Percentiles rank a stretch among this genome's conserved stretches.
These are phyloP conservation scores for Calyptomena viridis DNA, from an alignment of 2,113 vertebrate species.

Conservation along the genomic window DNA sequence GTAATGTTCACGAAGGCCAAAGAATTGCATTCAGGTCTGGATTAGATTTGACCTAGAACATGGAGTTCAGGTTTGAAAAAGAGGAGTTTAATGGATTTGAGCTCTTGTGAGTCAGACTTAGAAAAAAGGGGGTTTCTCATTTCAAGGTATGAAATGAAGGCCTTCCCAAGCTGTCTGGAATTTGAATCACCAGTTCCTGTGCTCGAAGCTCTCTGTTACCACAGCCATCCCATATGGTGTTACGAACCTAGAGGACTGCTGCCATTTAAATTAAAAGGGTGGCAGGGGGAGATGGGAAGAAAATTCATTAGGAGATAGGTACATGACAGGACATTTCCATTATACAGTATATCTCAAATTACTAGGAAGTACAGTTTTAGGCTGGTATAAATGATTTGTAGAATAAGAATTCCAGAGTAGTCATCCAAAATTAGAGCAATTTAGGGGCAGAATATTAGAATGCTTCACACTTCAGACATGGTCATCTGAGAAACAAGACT, in stretches of 20 bases:
- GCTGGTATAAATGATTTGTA: neutral
- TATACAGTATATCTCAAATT: neutral
- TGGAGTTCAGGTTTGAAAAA: neutral
- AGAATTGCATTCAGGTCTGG: neutral
- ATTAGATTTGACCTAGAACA: neutral
- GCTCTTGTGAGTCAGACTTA: neutral
- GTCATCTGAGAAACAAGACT: neutral
- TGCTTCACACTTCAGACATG: neutral
- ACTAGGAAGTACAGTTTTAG: neutral
- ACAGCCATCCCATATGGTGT: neutral
- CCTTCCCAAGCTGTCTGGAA: neutral
- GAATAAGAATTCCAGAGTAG: neutral
- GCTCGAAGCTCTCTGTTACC: neutral
- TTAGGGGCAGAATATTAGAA: neutral
- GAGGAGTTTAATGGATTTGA: neutral
- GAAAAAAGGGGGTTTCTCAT: neutral
- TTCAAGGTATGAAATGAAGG: neutral
- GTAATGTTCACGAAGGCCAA: neutral
- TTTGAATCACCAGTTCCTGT: neutral
- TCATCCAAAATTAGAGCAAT: neutral
- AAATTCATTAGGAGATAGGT: neutral
- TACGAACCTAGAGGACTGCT: neutral
- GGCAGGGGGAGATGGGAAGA: neutral
- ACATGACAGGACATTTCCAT: neutral
- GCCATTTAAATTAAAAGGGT: neutral